These are phyloP conservation scores for Tigriopus japonicus DNA, from an alignment of 1,140 invertebrate species.

Conservation along the genomic window DNA sequence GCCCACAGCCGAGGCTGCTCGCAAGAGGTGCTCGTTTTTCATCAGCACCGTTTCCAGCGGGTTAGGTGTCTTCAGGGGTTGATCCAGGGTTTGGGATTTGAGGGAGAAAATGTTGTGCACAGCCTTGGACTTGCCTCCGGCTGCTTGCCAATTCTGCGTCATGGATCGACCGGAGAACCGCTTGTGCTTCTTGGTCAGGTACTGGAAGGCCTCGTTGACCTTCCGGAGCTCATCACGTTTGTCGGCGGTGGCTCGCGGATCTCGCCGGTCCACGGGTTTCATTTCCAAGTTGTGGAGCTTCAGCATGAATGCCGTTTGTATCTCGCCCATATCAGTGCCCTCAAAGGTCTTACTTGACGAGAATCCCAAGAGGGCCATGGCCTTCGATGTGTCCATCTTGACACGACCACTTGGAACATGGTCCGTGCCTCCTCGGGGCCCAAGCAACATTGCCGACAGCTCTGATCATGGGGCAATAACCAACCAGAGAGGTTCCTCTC, in stretches of 20 bases:
- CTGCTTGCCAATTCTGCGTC: background rate
- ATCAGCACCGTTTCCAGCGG: too few species aligned
- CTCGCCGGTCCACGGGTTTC: background rate
- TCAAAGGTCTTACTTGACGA: background rate
- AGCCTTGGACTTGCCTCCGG: too few species aligned
- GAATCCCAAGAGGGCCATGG: background rate
- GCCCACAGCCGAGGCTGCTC: too few species aligned
- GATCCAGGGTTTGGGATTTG: too few species aligned
- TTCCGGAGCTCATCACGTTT: background rate
- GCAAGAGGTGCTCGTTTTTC: too few species aligned
- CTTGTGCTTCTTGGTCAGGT: background rate
- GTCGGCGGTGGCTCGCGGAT: background rate
- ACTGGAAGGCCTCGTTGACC: background rate
- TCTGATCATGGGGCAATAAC: too few species aligned
- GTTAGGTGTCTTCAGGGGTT: too few species aligned
- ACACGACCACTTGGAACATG: background rate
- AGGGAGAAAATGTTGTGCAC: too few species aligned
- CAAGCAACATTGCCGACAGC: too few species aligned
- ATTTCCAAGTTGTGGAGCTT: background rate
- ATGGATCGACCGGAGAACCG: background rate
- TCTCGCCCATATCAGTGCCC: background rate
- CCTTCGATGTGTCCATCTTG: background rate
- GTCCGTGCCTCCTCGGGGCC: too few species aligned
- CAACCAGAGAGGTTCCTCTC: too few species aligned
- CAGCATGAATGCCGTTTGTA: background rate